These are phyloP conservation scores for Myiopsitta monachus DNA, from an alignment of 2,113 vertebrate genomes.

Conservation along the genomic window DNA sequence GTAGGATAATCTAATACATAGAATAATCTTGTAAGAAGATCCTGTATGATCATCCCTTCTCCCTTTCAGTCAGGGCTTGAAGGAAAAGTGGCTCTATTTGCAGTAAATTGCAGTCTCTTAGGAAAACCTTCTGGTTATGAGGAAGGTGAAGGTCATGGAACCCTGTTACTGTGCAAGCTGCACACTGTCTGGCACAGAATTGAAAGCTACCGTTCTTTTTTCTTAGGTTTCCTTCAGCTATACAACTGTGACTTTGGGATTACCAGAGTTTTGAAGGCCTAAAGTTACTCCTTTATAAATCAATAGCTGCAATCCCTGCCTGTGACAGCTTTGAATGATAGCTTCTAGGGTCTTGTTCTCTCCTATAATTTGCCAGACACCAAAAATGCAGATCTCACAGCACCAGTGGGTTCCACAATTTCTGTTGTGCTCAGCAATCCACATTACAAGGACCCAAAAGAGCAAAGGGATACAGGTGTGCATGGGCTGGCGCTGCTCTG, in stretches of 20 bases:
- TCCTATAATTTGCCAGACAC: not conserved
- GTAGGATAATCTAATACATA: not conserved
- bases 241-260: not conserved
- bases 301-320: not conserved
- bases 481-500: rapidly evolving
- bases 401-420: not conserved
- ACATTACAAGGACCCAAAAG: not conserved
- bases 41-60: not conserved
- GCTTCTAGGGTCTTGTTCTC: not conserved
- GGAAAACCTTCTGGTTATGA: not conserved
- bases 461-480: not conserved
- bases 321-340: not conserved
- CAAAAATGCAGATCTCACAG: not conserved
- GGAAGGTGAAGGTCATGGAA: not conserved
- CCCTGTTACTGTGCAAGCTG: not conserved
- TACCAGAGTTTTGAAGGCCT: not conserved
- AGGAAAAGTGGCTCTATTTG: not conserved
- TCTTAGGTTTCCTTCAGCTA: not conserved
- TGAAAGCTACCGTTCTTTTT: not conserved
- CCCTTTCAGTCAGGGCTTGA: not conserved
- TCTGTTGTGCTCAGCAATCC: not conserved
- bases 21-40: not conserved
- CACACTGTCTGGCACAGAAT: not conserved
- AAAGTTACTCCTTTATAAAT: not conserved
- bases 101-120: not conserved